phyloP scores from a whole-genome alignment of 2,797 vertebrate species.

The Cercopithecus diana region DNA sequence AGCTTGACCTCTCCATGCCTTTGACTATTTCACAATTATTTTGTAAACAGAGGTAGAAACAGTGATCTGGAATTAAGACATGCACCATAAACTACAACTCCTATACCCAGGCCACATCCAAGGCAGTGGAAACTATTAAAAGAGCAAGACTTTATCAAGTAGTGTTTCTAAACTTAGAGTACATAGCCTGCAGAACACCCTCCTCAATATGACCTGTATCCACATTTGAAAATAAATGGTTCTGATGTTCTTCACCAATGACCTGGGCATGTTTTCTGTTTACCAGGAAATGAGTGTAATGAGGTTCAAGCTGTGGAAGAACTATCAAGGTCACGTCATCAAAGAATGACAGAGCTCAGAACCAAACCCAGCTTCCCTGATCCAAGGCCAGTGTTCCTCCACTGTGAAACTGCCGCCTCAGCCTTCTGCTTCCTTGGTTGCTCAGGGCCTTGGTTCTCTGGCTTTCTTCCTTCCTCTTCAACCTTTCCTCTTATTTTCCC shows the following conservation, averaged over 20 bases:
- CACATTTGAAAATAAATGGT: not conserved
- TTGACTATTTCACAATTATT: conserved; percentile 57
- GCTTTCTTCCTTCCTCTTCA: not conserved
- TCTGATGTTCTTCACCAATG: not conserved
- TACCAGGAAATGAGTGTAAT: not conserved
- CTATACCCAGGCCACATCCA: not conserved
- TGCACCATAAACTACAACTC: conserved; percentile 57
- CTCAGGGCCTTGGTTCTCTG: not conserved
- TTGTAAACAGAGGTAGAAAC: conserved; percentile 62
- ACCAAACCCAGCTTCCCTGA: not conserved
- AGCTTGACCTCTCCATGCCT: conserved; percentile 42
- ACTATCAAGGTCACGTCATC: not conserved
- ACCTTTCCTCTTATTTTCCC: not conserved
- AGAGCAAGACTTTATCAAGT: conserved; percentile 11
- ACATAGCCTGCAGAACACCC: not conserved
- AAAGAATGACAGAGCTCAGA: conserved; percentile 19
- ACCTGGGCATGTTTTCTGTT: not conserved
- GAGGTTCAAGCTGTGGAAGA: conserved; percentile 7
- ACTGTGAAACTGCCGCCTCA: not conserved
- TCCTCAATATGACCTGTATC: not conserved
- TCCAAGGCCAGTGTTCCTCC: not conserved
- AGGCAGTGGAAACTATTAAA: conserved; percentile 13
- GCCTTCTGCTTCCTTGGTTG: not conserved
- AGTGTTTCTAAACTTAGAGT: not conserved
- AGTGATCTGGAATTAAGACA: not conserved